Percentiles rank a stretch among this genome's conserved stretches.
Evolutionary conservation across 1,140 invertebrate species (phyloP).

Genomic region (Agraylea sexmaculata): DNA sequence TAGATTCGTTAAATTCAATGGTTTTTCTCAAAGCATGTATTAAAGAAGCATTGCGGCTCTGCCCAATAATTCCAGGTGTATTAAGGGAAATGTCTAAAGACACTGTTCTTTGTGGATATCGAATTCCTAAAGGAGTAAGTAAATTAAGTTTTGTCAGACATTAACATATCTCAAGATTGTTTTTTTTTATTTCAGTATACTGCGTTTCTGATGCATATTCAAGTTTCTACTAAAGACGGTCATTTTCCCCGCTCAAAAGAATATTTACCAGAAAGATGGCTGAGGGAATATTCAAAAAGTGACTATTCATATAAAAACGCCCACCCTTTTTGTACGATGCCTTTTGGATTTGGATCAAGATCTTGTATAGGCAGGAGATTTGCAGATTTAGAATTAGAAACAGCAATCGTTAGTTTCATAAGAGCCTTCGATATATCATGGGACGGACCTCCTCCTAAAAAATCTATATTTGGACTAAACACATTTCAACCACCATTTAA

Average conservation of each 20-base stretch:
- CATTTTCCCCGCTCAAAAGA: slow-evolving; percentile 39
- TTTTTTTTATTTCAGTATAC: slow-evolving; percentile 39
- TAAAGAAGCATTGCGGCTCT: slow-evolving; percentile 48
- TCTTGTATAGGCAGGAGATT: slow-evolving; percentile 50
- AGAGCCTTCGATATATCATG: slow-evolving; percentile 44
- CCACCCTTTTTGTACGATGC: slow-evolving; percentile 43
- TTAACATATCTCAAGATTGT: too few relatives aligned
- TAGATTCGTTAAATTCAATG: slow-evolving; percentile 40
- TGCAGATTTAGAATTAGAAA: slow-evolving; percentile 58
- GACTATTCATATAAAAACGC: slow-evolving; percentile 32
- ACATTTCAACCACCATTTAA: slow-evolving; percentile 30
- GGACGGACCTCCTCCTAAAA: slow-evolving; percentile 29
- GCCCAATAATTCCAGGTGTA: slow-evolving; percentile 41
- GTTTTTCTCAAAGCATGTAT: slow-evolving; percentile 52
- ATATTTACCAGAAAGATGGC: slow-evolving; percentile 49
- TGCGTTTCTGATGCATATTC: slow-evolving; percentile 37
- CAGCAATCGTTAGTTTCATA: slow-evolving; percentile 47
- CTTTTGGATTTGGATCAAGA: slow-evolving; percentile 51
- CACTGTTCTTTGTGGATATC: slow-evolving; percentile 43
- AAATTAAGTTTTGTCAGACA: too few relatives aligned
- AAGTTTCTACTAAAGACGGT: slow-evolving; percentile 33
- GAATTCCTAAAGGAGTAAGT: slow-evolving; percentile 48
- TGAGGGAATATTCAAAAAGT: slow-evolving; percentile 27
- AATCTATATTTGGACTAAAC: slow-evolving; percentile 25
- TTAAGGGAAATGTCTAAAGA: slow-evolving; percentile 39